Evolutionary conservation across 2,888 invertebrate genomes (phyloP).

Genomic region (Strigamia crassipes): DNA sequence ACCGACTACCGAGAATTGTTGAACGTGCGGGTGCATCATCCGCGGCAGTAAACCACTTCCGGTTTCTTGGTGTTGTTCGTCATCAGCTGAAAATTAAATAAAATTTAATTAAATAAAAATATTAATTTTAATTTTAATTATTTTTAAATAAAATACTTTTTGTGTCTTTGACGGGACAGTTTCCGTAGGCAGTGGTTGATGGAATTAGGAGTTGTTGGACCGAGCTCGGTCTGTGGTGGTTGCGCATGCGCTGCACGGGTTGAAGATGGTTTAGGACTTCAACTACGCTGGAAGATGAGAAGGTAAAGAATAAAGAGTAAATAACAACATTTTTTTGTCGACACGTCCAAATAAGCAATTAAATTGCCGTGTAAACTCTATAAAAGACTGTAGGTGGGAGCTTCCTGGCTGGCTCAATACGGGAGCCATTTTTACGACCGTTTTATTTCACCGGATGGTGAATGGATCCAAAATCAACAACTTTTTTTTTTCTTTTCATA

Average conservation of each 20-base stretch:
- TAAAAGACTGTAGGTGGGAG: constrained; percentile 17
- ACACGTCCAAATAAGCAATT: constrained; percentile 28
- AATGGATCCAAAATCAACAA: constrained; percentile 32
- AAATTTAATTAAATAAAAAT: no score
- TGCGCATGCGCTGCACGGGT: constrained; percentile 40
- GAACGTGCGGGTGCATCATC: constrained; percentile 48
- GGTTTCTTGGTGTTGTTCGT: constrained; percentile 5
- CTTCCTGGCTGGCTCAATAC: constrained; percentile 15
- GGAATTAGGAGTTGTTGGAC: not conserved
- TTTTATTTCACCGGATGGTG: constrained; percentile 18
- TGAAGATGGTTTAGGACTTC: constrained; percentile 47
- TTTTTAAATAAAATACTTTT: no score
- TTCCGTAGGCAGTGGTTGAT: not conserved
- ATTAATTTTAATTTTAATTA: no score
- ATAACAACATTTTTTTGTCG: not conserved
- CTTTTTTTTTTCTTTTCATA: not conserved
- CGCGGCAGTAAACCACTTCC: constrained; percentile 36
- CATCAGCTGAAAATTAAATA: not conserved
- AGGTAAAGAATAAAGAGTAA: not conserved
- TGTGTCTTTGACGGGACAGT: constrained; percentile 10
- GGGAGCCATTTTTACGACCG: constrained; percentile 38
- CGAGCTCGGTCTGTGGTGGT: constrained; percentile 2
- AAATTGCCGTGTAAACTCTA: constrained; percentile 12
- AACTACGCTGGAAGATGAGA: constrained; percentile 46
- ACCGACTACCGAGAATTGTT: constrained; percentile 58